Evolutionary conservation across 2,888 invertebrate genomes (phyloP).

Genomic region (Leptothorax acervorum): DNA sequence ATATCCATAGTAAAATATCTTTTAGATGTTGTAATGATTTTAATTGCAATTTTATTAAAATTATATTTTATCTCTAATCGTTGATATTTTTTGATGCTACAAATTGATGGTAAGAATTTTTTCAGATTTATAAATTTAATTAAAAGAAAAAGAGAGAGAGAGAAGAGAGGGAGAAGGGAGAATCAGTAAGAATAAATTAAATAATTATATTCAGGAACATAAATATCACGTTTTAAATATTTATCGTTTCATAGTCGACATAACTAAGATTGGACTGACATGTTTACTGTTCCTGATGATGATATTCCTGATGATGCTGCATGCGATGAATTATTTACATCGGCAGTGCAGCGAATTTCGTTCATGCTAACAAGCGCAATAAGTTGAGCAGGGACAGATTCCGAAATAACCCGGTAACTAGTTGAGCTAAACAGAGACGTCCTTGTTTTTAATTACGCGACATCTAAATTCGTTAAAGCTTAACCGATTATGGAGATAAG

Average conservation of each 20-base stretch:
- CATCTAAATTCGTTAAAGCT: constrained; percentile 55
- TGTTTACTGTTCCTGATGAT: background rate
- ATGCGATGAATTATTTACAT: constrained; percentile 20
- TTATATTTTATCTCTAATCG: background rate
- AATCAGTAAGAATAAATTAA: constrained; percentile 3
- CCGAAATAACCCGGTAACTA: constrained; percentile 30
- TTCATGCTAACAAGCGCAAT: constrained; percentile 9
- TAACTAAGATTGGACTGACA: background rate
- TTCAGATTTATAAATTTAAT: background rate
- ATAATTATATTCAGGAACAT: background rate
- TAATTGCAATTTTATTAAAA: constrained; percentile 1
- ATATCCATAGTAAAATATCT: background rate
- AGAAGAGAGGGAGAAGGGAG: background rate
- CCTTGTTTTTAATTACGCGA: constrained; percentile 58
- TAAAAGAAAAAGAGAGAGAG: no score
- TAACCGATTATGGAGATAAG: constrained; percentile 70
- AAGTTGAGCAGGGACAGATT: constrained; percentile 10
- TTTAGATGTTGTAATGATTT: background rate
- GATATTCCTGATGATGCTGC: no score
- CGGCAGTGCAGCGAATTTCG: background rate
- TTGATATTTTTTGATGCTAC: background rate
- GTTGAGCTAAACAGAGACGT: constrained; percentile 52
- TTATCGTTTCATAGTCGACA: background rate
- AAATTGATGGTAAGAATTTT: background rate
- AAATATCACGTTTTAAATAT: background rate